These are phyloP conservation scores for Erebia palarica DNA, from an alignment of 2,888 invertebrate species.

Conservation along the genomic window DNA sequence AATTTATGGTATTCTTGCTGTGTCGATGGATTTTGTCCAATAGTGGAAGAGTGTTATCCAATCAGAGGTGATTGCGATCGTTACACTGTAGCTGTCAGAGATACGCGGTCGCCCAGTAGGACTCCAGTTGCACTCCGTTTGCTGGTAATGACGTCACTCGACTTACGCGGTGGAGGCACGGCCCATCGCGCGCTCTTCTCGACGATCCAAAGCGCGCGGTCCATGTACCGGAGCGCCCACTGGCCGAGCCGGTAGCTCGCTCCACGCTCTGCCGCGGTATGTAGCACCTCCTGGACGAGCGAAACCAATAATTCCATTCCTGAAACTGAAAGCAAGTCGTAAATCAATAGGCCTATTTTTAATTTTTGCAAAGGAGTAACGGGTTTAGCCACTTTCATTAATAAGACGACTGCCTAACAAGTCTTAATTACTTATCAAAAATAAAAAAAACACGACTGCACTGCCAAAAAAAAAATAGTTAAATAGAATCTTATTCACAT, in stretches of 20 bases:
- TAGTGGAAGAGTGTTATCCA: no score
- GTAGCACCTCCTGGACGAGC: conserved; percentile 62
- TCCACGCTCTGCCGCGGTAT: conserved; percentile 63
- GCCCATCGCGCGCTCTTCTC: conserved; percentile 84
- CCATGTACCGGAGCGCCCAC: conserved; percentile 65
- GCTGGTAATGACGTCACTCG: not conserved
- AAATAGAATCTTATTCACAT: no score
- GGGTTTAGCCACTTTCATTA: not conserved
- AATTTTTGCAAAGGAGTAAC: not conserved
- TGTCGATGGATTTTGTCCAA: no score
- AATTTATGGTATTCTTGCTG: no score
- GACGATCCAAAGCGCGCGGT: conserved; percentile 76
- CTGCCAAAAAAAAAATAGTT: no score
- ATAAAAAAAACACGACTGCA: no score
- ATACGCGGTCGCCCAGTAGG: no score
- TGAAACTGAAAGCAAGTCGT: conserved; percentile 43
- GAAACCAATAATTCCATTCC: conserved; percentile 70
- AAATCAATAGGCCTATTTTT: not conserved
- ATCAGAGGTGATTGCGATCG: no score
- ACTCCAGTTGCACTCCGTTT: conserved; percentile 60
- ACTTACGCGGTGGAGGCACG: conserved; percentile 75
- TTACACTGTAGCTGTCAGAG: no score
- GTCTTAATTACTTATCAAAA: no score
- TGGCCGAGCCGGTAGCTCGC: conserved; percentile 77
- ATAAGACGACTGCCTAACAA: no score